Base-by-base conservation (phyloP, 2,113 vertebrate species). In the Colistium nudipinnis region DNA sequence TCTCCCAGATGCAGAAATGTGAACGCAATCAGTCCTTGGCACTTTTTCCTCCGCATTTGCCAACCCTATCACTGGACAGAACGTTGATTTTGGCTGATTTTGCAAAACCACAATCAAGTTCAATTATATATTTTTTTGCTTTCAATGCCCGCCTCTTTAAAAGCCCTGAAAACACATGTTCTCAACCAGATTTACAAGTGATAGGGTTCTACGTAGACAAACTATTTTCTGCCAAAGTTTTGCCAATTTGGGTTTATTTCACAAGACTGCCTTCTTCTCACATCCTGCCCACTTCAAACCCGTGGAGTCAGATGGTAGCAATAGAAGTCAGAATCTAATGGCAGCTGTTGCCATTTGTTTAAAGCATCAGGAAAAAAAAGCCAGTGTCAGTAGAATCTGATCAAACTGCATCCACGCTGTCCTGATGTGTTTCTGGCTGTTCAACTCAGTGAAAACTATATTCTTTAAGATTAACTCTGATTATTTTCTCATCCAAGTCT, bases 51-150 rank as follows among this genome's bases (percentile, higher is more conserved):
- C 55, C 28, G 19, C 56, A 28, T 82, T 69, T 77, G 52, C 43
- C 27, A 59, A 49, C 2, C 17, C 47, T 33, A 49, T 76, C 17
- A 3, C 57, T 12, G 14, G 22, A 72, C 57, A 28, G 19, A 62
- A 22, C 22, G 53, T 69, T 82, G 53, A 55, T 65, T 31, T 76
- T 81, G 72, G 56, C 66, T 27, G 49, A 52, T 45, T 48, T 41
- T 45, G 30, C 22, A 55, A 82, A 74, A 51, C 59, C 62, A 49
- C 30, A 19, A 59, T 74, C 52, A 31, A 5, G 2, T 27, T 57
- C 35, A 57, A 28, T n/a, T 28, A 30, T 72, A 12, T 31, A 30
- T 35, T 25, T 33, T 25, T 10, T 10, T 17, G n/a, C 36, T 9
- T 30, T 17, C 20, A 35, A 4, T 35, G 16, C 27, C 41, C 55